Conservation (phyloP, 2,888 invertebrate species). For the Serripes groenlandicus region DNA sequence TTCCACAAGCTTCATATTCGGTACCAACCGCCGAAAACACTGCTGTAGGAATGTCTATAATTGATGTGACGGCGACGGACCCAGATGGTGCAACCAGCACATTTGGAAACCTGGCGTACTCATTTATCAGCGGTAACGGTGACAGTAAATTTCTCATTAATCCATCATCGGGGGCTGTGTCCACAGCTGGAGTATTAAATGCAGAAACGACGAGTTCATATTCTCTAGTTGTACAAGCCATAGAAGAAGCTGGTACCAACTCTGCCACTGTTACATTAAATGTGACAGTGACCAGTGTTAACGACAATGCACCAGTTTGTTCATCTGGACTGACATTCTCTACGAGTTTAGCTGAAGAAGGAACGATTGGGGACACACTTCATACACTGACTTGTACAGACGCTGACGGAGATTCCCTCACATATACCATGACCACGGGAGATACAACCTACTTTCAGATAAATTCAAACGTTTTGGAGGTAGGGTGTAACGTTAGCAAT, state of each 20-base stretch:
- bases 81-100: conserved; percentile 66
- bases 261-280: conserved; percentile 59
- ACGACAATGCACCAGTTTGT: conserved; percentile 73
- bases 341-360: conserved; percentile 64
- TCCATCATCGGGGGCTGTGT: conserved; percentile 65
- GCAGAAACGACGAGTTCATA: conserved; percentile 74
- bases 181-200: conserved; percentile 73
- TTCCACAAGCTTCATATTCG: conserved; percentile 51
- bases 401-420: conserved; percentile 63
- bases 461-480: conserved; percentile 47
- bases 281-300: conserved; percentile 63
- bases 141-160: conserved; percentile 73
- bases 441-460: conserved; percentile 69
- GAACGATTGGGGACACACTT: conserved; percentile 48
- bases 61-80: conserved; percentile 70
- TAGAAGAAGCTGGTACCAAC: conserved; percentile 66
- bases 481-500: too few species aligned
- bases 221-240: conserved; percentile 65
- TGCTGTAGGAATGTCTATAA: conserved; percentile 59
- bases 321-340: conserved; percentile 58
- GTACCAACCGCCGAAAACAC: conserved; percentile 56
- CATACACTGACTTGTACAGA: conserved; percentile 70
- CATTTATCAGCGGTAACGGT: conserved; percentile 69
- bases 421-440: conserved; percentile 66
- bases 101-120: conserved; percentile 71